Conservation (phyloP, 2,888 invertebrate species). For the Caenorhabditis auriculariae region DNA sequence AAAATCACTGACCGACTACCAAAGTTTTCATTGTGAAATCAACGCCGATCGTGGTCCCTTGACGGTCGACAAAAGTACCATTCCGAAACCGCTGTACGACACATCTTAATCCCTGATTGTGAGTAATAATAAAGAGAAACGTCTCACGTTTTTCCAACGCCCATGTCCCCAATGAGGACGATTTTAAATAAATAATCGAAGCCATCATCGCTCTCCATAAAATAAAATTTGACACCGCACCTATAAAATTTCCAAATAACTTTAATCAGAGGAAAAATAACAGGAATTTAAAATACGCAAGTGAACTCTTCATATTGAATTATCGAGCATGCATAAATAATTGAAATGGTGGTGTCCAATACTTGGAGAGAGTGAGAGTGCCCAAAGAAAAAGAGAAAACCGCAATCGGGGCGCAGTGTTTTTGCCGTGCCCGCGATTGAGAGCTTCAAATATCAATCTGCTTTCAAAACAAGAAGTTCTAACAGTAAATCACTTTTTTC, state of each 20-base stretch:
- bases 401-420: too few species aligned
- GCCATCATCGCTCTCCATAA: conserved; percentile 65
- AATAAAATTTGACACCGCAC: conserved; percentile 1
- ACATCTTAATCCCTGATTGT: conserved; percentile 66
- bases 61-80: conserved; percentile 89
- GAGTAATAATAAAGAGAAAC: conserved; percentile 72
- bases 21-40: conserved; percentile 98
- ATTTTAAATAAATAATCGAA: conserved; percentile 73
- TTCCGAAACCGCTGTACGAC: conserved; percentile 93
- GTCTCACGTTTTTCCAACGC: conserved; percentile 70
- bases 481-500: too few species aligned
- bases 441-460: too few species aligned
- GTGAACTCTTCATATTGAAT: too few species aligned
- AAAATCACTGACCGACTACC: conserved; percentile 75
- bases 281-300: too few species aligned
- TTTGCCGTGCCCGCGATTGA: too few species aligned
- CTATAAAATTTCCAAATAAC: conserved; percentile 3
- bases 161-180: conserved; percentile 63
- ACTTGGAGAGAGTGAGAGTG: conserved; percentile 13
- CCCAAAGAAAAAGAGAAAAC: conserved; percentile 8
- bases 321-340: conserved; percentile 19
- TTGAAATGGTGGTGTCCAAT: conserved; percentile 2
- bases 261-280: conserved; percentile 2
- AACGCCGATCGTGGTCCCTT: conserved; percentile 94
- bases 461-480: too few species aligned